These are phyloP conservation scores for Heliconius ethilla DNA, from an alignment of 2,888 invertebrate genomes.

Conservation along the genomic window DNA sequence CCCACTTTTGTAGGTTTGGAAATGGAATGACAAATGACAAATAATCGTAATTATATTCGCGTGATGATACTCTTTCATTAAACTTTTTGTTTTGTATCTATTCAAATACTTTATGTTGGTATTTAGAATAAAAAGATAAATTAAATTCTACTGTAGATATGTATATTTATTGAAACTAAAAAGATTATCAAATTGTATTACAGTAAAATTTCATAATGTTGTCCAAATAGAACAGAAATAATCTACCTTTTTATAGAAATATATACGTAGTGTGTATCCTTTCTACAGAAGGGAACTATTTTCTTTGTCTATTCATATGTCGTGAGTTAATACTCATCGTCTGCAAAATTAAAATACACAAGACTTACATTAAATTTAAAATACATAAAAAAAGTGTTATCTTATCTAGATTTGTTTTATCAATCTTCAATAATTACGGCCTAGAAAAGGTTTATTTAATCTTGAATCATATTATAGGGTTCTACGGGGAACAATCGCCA, in stretches of 20 bases:
- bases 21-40: neutral
- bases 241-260: too few species aligned
- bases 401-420: neutral
- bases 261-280: too few species aligned
- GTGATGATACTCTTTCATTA: neutral
- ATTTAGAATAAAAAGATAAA: too few species aligned
- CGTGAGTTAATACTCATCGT: too few species aligned
- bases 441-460: neutral
- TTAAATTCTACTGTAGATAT: neutral
- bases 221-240: too few species aligned
- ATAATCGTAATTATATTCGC: neutral
- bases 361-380: neutral
- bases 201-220: too few species aligned
- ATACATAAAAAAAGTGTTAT: neutral
- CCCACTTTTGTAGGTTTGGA: neutral
- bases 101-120: neutral
- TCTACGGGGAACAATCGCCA: slow-evolving; percentile 72
- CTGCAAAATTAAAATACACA: too few species aligned
- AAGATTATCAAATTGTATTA: too few species aligned
- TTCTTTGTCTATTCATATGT: too few species aligned
- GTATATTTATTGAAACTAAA: too few species aligned
- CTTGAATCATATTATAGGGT: slow-evolving; percentile 57
- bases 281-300: too few species aligned
- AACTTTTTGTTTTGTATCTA: neutral
- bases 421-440: neutral